A percentile compares a stretch with the other conserved stretches of the same genome.
Evolutionary conservation across 2,888 invertebrate genomes (phyloP).

Genomic region (Lepeophtheirus nordmannii): DNA sequence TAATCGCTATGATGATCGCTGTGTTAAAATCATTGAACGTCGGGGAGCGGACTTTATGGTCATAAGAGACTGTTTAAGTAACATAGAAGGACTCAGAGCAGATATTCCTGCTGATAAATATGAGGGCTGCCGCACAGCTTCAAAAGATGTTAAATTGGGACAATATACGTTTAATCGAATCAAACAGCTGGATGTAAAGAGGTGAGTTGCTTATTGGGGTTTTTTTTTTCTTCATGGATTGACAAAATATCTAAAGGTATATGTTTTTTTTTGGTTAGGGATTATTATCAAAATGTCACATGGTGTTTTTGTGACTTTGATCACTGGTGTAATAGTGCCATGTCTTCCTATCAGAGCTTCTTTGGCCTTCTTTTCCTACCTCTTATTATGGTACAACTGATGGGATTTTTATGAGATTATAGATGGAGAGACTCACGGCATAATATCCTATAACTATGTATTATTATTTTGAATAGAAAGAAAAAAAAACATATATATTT

Average conservation of each 20-base stretch:
- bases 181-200: constrained; percentile 64
- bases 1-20: constrained; percentile 65
- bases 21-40: constrained; percentile 69
- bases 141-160: constrained; percentile 57
- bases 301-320: constrained; percentile 85
- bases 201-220: constrained; percentile 37
- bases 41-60: constrained; percentile 66
- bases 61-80: constrained; percentile 68
- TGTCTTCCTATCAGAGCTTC: too few species aligned
- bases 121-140: constrained; percentile 70
- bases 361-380: too few species aligned
- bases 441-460: too few species aligned
- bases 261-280: constrained; percentile 37
- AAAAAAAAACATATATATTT: too few species aligned
- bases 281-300: constrained; percentile 60
- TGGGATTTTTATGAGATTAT: too few species aligned
- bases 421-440: too few species aligned
- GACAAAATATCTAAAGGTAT: background rate
- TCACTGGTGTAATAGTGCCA: constrained; percentile 56
- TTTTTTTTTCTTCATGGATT: background rate
- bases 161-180: constrained; percentile 76
- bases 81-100: constrained; percentile 54
- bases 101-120: constrained; percentile 71
- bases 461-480: too few species aligned
- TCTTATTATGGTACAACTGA: too few species aligned